Conservation (phyloP, 92 coral and sea anemone species). For the Pocillopora meandrina region DNA sequence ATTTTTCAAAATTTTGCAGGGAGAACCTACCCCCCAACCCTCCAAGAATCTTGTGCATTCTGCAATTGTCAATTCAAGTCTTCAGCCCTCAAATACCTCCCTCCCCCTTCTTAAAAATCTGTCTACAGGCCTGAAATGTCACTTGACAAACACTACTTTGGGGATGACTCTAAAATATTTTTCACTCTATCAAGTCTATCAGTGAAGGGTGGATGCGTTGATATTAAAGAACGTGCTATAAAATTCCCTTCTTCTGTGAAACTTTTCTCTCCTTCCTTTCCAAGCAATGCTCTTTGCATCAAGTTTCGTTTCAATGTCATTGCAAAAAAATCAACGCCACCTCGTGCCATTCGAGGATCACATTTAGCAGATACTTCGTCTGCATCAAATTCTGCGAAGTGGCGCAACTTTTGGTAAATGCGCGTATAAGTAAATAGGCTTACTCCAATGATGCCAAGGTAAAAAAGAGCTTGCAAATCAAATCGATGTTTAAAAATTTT, state of each 20-base stretch:
- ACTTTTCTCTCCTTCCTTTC: constrained; percentile 51
- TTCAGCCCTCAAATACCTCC: too few relatives aligned
- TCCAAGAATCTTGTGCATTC: too few relatives aligned
- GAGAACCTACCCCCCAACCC: too few relatives aligned
- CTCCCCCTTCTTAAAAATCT: too few relatives aligned
- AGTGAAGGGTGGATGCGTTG: constrained; percentile 67
- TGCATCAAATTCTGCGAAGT: constrained; percentile 67
- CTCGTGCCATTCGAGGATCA: constrained; percentile 59
- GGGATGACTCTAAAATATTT: constrained; percentile 14
- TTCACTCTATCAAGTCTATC: constrained; percentile 59
- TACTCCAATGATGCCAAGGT: constrained; percentile 66
- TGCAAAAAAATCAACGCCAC: constrained; percentile 66
- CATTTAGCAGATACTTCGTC: constrained; percentile 71
- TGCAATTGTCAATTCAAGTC: too few relatives aligned
- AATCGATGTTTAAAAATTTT: constrained; percentile 36
- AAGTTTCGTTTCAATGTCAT: constrained; percentile 69
- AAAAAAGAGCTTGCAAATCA: constrained; percentile 52
- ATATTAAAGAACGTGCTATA: constrained; percentile 2
- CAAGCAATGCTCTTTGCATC: constrained; percentile 65
- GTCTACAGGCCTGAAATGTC: not conserved
- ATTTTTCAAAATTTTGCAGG: too few relatives aligned
- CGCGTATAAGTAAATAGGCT: constrained; percentile 57
- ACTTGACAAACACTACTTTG: not conserved
- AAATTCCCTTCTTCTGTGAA: constrained; percentile 80
- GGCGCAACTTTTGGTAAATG: constrained; percentile 48